Base-by-base conservation (phyloP, 2,888 invertebrate species). In the Tinea trinotella region DNA sequence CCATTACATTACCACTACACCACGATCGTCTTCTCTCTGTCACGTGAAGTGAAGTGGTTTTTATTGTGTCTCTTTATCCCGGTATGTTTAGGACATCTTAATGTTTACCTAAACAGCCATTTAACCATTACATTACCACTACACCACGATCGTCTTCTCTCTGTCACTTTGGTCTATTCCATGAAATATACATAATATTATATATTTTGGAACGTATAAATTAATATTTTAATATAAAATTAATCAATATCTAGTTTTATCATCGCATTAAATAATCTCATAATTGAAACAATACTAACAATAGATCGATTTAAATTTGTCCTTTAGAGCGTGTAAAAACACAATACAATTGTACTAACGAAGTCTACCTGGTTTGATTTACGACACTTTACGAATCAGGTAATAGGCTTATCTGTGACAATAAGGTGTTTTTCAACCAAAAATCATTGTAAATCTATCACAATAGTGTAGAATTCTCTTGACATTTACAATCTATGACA, bases 51-150 rank as follows among this genome's bases (percentile, higher is more conserved):
- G 84, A 78, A 70, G 75, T 74, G 74, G 70, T 64, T 80, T 56
- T 60, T 72, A 64, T 67, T 78, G 57, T 55, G 82, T 55, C 64
- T 86, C 55, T 63, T 85, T 63, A 63, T 85, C 74, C 80, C 87
- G 66, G 68, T 68, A 61, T 87, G 87, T 65, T 71, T 82, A 62
- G 90, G 88, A 55, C 91, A 91, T 80, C 88, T 93, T 69, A 93
- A 94, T 87, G 89, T 94, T 70, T 94, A 92, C 76, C 87, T 94
- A 65, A 92, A 90, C 74, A 90, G 90, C 64, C 88, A n/a, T n/a
- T n/a, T n/a, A n/a, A n/a, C n/a, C n/a, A n/a, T n/a, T n/a, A n/a
- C n/a, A n/a, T n/a, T n/a, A n/a, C n/a, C n/a, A n/a, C n/a, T n/a
- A n/a, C n/a, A n/a, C n/a, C n/a, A n/a, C n/a, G n/a, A n/a, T n/a